Evolutionary conservation across 1,140 invertebrate species (phyloP).

Genomic region (Bicyclus anynana): DNA sequence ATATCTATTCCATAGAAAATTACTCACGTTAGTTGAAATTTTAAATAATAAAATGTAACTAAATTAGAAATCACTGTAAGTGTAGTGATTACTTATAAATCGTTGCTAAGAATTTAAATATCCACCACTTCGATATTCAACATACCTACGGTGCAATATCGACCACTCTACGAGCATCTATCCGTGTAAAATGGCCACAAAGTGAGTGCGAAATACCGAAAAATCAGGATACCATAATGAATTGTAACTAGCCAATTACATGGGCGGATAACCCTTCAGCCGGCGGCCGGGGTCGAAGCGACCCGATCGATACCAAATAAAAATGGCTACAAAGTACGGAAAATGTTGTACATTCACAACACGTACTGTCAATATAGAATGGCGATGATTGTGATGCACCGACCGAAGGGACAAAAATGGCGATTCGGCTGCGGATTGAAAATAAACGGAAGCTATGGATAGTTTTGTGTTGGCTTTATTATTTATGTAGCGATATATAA

Average conservation of each 20-base stretch:
- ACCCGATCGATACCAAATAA: slow-evolving; percentile 65
- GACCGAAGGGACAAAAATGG: slow-evolving; percentile 50
- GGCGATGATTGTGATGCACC: slow-evolving; percentile 70
- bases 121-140: no score
- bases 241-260: slow-evolving; percentile 72
- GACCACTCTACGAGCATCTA: not conserved
- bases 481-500: not conserved
- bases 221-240: slow-evolving; percentile 66
- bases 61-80: no score
- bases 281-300: slow-evolving; percentile 41
- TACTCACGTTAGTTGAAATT: no score
- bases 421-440: slow-evolving; percentile 57
- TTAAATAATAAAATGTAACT: no score
- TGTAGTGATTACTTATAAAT: no score
- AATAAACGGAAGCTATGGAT: slow-evolving; percentile 41
- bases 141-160: no score
- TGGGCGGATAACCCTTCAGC: slow-evolving; percentile 65
- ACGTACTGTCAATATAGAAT: slow-evolving; percentile 72
- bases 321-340: slow-evolving; percentile 69
- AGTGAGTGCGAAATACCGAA: slow-evolving; percentile 41
- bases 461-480: slow-evolving; percentile 4
- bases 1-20: no score
- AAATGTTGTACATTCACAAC: slow-evolving; percentile 59
- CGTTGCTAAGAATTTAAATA: no score
- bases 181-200: not conserved